Evolutionary conservation across 2,113 vertebrate genomes (phyloP).

Genomic region (Hippoglossus stenolepis): DNA sequence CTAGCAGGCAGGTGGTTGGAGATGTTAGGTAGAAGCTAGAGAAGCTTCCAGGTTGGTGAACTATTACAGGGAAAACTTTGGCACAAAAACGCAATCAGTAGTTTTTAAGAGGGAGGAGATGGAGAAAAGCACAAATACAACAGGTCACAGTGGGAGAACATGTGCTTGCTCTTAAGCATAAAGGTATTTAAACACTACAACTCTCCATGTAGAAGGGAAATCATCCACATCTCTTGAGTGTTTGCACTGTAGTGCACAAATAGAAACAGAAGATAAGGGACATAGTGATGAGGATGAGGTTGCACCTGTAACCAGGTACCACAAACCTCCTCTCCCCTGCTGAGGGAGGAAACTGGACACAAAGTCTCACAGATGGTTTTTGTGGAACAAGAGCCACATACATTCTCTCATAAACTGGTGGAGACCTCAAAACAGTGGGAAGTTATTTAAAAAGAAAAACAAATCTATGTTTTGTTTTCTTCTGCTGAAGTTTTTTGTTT

Average conservation of each 20-base stretch:
- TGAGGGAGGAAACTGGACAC: constrained; percentile 68
- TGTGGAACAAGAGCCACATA: constrained; percentile 76
- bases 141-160: constrained; percentile 56
- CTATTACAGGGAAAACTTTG: constrained; percentile 57
- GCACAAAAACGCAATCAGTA: constrained; percentile 45
- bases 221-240: constrained; percentile 29
- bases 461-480: constrained; percentile 62
- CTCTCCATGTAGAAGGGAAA: constrained; percentile 38
- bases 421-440: constrained; percentile 71
- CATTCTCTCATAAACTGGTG: constrained; percentile 75
- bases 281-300: constrained; percentile 19
- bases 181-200: constrained; percentile 43
- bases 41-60: constrained; percentile 51
- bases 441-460: constrained; percentile 59
- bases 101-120: constrained; percentile 31
- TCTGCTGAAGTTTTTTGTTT: constrained; percentile 60
- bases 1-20: constrained; percentile 11
- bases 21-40: constrained; percentile 34
- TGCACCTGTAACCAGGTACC: constrained; percentile 39
- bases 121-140: constrained; percentile 61
- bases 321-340: constrained; percentile 46
- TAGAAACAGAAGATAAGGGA: constrained; percentile 20
- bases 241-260: constrained; percentile 51
- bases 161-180: constrained; percentile 14
- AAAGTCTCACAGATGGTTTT: constrained; percentile 47